Conservation (phyloP, 2,113 vertebrate genomes). For the Machaerirhynchus nigripectus region DNA sequence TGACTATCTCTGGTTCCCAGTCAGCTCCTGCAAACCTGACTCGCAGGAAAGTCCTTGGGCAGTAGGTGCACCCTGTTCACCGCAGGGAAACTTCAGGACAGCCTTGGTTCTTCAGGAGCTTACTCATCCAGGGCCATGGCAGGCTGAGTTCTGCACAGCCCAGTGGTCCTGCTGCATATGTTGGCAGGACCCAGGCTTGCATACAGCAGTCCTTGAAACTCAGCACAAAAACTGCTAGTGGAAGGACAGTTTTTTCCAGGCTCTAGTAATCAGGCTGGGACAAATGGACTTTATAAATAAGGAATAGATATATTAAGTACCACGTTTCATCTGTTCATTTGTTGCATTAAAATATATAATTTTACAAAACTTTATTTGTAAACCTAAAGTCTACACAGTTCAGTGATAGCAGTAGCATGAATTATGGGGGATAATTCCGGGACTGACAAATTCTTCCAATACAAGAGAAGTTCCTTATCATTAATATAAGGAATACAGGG, state of each 20-base stretch:
- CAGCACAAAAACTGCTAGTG: neutral
- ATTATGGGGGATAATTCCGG: neutral
- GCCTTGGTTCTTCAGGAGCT: neutral
- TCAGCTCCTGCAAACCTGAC: neutral
- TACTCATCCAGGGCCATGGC: neutral
- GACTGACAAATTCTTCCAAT: neutral
- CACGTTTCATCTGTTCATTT: neutral
- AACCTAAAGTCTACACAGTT: neutral
- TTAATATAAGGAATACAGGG: neutral
- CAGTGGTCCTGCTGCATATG: neutral
- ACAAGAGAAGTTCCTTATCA: neutral
- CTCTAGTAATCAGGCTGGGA: neutral
- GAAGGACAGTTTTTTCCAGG: neutral
- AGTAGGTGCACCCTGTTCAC: accelerated
- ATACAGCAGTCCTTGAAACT: neutral
- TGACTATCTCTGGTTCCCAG: neutral
- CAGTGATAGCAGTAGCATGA: neutral
- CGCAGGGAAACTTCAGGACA: neutral
- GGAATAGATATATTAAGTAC: neutral
- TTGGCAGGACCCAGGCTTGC: neutral
- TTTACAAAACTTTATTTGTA: neutral
- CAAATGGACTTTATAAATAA: neutral
- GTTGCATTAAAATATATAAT: neutral
- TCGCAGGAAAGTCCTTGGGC: neutral
- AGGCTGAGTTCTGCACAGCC: neutral